A percentile compares a stretch with the other conserved stretches of the same genome.
phyloP scores from a whole-genome alignment of 2,888 invertebrate species.

The Saturnia pavonia region DNA sequence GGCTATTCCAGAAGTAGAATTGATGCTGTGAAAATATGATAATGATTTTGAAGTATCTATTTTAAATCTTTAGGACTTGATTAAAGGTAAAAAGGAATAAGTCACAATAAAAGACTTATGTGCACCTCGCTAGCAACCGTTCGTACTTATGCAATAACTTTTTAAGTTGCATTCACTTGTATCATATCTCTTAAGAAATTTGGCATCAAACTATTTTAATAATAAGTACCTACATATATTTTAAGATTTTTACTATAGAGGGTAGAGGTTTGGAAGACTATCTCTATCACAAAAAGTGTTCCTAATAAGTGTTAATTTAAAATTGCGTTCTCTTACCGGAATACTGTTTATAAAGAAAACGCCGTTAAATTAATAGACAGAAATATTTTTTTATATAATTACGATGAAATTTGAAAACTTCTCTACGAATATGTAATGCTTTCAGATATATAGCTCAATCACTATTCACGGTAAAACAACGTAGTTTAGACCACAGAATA shows the following conservation, averaged over 20 bases:
- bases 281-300: too few species aligned
- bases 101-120: background rate
- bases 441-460: too few species aligned
- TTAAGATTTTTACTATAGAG: background rate
- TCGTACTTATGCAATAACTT: constrained; percentile 4
- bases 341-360: too few species aligned
- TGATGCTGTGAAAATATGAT: background rate
- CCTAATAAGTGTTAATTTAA: too few species aligned
- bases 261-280: too few species aligned
- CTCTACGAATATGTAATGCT: too few species aligned
- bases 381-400: too few species aligned
- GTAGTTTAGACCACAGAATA: too few species aligned
- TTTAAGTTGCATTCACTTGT: background rate
- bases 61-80: background rate
- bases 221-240: background rate
- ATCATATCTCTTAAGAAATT: background rate
- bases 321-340: too few species aligned
- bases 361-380: too few species aligned
- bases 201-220: background rate
- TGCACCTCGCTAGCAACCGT: constrained; percentile 11
- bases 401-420: too few species aligned
- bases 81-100: background rate
- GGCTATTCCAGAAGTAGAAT: background rate
- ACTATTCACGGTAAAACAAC: too few species aligned
- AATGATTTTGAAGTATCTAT: background rate